phyloP scores from a whole-genome alignment of 2,888 invertebrate genomes.

The Pachycephus smyrnensis region DNA sequence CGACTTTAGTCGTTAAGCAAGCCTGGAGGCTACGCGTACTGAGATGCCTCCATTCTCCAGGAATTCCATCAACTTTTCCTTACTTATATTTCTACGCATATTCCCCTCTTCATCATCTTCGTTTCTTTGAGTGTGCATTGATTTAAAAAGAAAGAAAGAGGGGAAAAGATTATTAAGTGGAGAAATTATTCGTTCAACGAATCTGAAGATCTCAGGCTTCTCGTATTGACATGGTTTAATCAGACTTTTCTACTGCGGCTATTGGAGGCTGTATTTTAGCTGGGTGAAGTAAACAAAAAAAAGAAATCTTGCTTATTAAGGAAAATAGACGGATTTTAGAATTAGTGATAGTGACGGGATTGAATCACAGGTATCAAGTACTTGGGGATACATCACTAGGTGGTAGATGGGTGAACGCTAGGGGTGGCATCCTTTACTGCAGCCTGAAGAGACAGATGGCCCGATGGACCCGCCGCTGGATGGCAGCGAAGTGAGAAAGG shows the following conservation, averaged over 20 bases:
- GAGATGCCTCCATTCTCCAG: not conserved
- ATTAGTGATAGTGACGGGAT: not conserved
- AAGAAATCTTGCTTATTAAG: not conserved
- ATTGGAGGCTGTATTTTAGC: not conserved
- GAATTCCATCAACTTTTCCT: constrained; percentile 1
- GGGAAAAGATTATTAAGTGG: not conserved
- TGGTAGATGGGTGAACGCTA: not conserved
- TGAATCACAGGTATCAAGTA: not conserved
- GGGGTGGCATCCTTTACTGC: not conserved
- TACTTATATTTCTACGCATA: constrained; percentile 18
- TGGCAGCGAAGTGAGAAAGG: constrained; percentile 22
- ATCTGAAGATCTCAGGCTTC: not conserved
- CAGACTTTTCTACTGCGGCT: not conserved
- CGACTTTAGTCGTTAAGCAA: constrained; percentile 59
- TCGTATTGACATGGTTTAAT: not conserved
- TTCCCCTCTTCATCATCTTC: constrained; percentile 1
- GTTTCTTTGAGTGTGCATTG: constrained; percentile 20
- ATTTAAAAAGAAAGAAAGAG: not conserved
- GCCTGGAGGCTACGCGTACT: constrained; percentile 44
- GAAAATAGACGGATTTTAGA: not conserved
- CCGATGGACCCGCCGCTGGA: not conserved
- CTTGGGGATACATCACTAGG: not conserved
- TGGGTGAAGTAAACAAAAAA: not conserved
- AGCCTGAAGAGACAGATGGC: not conserved
- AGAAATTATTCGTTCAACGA: not conserved